Conservation (phyloP, 2,888 invertebrate genomes). For the Xanthorhoe designata region DNA sequence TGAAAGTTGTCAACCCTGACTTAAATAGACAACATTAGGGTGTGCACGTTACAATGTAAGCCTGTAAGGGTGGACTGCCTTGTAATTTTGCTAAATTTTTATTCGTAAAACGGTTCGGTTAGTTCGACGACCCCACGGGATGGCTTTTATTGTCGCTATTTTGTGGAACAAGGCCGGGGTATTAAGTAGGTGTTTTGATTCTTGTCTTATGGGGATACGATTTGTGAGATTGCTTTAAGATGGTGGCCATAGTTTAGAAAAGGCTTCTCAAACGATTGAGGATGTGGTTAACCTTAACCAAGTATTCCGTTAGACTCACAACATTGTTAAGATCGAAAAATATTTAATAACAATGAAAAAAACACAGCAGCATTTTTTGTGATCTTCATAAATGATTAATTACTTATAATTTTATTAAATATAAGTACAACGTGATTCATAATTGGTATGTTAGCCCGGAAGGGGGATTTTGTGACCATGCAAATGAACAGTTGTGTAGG, state of each 20-base stretch:
- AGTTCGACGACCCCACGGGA: slow-evolving; percentile 61
- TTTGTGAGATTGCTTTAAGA: slow-evolving; percentile 6
- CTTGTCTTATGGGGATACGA: slow-evolving; percentile 47
- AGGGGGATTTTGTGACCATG: no score
- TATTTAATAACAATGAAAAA: not conserved
- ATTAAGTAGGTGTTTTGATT: slow-evolving; percentile 69
- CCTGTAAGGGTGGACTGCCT: slow-evolving; percentile 76
- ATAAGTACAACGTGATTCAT: no score
- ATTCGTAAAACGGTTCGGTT: slow-evolving; percentile 72
- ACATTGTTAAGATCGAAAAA: not conserved
- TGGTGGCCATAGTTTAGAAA: slow-evolving; percentile 1
- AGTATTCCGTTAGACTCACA: slow-evolving; percentile 10
- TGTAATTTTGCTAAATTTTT: slow-evolving; percentile 84
- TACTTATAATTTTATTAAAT: no score
- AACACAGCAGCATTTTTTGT: no score
- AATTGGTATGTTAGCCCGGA: no score
- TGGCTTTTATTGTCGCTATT: slow-evolving; percentile 64
- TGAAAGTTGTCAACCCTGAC: slow-evolving; percentile 63
- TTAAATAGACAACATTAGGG: slow-evolving; percentile 81
- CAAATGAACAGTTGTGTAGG: no score
- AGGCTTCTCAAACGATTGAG: slow-evolving; percentile 16
- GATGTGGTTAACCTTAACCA: slow-evolving; percentile 34
- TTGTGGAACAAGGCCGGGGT: slow-evolving; percentile 61
- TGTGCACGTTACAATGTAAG: slow-evolving; percentile 83
- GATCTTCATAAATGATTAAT: no score